Evolutionary conservation across 2,797 vertebrate species (phyloP).

Genomic region (Peromyscus aztecus): DNA sequence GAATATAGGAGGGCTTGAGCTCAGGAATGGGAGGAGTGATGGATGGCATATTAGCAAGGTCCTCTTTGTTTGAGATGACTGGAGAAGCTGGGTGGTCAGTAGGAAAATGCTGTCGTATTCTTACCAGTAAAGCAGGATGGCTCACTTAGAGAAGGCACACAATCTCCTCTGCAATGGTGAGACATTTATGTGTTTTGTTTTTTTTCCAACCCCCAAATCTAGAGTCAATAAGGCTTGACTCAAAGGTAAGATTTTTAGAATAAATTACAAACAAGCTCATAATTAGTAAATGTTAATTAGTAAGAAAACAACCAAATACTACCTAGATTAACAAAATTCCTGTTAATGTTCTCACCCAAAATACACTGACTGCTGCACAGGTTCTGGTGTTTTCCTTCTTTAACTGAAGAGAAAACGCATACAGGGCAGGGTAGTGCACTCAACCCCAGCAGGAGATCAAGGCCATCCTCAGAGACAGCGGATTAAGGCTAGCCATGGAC

Average conservation of each 20-base stretch:
- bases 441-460: background rate
- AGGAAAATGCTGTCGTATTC: conserved; percentile 17
- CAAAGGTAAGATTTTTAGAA: conserved; percentile 31
- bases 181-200: background rate
- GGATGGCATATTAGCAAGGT: background rate
- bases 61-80: conserved; percentile 1
- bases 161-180: background rate
- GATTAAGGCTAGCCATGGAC: background rate
- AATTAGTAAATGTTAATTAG: background rate
- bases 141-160: background rate
- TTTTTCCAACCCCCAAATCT: background rate
- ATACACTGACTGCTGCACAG: background rate
- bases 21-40: conserved; percentile 26
- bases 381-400: background rate
- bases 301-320: conserved; percentile 10
- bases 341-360: background rate
- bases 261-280: conserved; percentile 42
- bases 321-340: background rate
- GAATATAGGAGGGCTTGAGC: background rate
- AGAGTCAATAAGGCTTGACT: background rate
- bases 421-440: background rate
- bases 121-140: background rate
- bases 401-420: background rate
- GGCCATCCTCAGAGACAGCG: background rate
- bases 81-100: background rate